Percentiles rank a stretch among this genome's conserved stretches.
Evolutionary conservation across 1,140 invertebrate genomes (phyloP).

Genomic region (Euura saliciscinereae): DNA sequence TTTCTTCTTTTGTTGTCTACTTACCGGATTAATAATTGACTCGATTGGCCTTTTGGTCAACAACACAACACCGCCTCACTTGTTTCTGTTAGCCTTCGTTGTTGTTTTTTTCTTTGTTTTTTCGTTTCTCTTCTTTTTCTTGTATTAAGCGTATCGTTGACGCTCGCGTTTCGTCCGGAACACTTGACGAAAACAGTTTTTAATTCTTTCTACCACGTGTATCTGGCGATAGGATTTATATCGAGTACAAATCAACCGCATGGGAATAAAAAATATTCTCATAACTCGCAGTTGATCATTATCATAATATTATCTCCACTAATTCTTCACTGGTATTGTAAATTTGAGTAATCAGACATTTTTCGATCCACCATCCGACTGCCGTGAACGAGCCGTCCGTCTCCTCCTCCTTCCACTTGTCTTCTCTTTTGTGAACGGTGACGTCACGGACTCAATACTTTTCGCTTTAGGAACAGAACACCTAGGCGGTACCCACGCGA

Average conservation of each 20-base stretch:
- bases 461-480: constrained; percentile 32
- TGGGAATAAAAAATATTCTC: not conserved
- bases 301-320: too few relatives aligned
- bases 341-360: constrained; percentile 53
- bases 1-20: not conserved
- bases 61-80: constrained; percentile 2
- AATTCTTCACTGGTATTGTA: constrained; percentile 25
- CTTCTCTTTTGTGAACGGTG: constrained; percentile 50
- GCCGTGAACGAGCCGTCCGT: constrained; percentile 16
- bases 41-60: not conserved
- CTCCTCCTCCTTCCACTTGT: constrained; percentile 48
- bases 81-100: not conserved
- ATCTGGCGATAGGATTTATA: too few relatives aligned
- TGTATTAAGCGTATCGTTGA: too few relatives aligned
- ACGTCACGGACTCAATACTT: constrained; percentile 62
- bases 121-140: too few relatives aligned
- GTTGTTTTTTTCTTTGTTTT: not conserved
- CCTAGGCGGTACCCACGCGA: not conserved
- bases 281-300: too few relatives aligned
- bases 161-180: too few relatives aligned
- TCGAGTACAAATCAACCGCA: too few relatives aligned
- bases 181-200: too few relatives aligned
- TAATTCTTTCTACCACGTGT: too few relatives aligned
- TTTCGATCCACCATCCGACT: constrained; percentile 44
- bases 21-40: not conserved